Conservation (phyloP, 2,888 invertebrate species). For the Acronicta alni region DNA sequence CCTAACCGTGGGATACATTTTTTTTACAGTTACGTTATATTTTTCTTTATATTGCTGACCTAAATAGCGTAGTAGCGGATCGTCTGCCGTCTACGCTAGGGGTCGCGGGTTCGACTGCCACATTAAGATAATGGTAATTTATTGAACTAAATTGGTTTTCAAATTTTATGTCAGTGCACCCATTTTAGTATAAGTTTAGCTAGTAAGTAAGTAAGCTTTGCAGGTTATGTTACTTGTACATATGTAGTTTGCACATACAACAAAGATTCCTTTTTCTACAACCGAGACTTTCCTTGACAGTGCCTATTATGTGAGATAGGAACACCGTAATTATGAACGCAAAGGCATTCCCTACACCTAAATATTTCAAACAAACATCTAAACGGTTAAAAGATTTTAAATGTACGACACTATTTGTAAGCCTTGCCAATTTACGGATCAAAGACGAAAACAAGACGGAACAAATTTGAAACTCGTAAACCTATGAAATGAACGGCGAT, state of each 20-base stretch:
- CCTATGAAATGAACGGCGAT: conserved; percentile 24
- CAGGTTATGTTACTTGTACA: background rate
- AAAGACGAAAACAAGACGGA: conserved; percentile 24
- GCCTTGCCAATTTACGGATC: conserved; percentile 36
- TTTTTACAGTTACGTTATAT: background rate
- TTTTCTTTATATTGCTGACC: background rate
- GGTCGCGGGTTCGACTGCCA: conserved; percentile 26
- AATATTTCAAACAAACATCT: background rate
- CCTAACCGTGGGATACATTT: no score
- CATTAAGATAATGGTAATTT: conserved; percentile 18
- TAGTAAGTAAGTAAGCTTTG: background rate
- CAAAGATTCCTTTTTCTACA: background rate
- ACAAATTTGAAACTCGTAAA: conserved; percentile 34
- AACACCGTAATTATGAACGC: background rate
- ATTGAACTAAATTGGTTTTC: background rate
- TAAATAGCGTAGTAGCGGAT: background rate
- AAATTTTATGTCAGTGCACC: no score
- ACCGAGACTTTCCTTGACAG: background rate
- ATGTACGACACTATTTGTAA: conserved; percentile 3
- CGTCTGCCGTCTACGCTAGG: background rate
- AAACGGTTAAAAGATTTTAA: background rate
- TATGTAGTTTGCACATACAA: no score
- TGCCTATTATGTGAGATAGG: background rate
- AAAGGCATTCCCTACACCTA: background rate
- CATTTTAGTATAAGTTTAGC: no score